These are phyloP conservation scores for Albula goreensis DNA, from an alignment of 2,113 vertebrate species.

Conservation along the genomic window DNA sequence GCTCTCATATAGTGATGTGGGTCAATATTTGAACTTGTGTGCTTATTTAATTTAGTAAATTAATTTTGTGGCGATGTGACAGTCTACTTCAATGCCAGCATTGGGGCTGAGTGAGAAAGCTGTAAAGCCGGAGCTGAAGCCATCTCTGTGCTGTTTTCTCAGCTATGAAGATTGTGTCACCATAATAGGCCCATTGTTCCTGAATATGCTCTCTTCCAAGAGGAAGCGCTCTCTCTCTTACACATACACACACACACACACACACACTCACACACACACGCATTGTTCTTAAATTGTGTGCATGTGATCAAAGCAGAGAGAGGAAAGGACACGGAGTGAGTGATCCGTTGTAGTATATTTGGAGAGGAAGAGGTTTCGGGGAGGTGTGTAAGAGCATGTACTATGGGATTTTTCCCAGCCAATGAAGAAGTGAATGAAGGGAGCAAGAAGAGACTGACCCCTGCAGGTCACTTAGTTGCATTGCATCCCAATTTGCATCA, in stretches of 20 bases:
- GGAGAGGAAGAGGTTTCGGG: constrained; percentile 40
- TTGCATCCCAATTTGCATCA: background rate
- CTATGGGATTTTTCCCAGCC: background rate
- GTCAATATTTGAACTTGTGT: background rate
- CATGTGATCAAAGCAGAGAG: constrained; percentile 41
- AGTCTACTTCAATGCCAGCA: background rate
- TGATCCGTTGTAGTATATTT: constrained; percentile 55
- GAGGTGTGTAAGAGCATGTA: constrained; percentile 15
- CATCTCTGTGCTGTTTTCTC: background rate
- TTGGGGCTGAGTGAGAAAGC: constrained; percentile 11
- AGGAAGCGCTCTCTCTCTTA: constrained; percentile 34
- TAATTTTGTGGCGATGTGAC: background rate
- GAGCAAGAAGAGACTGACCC: constrained; percentile 35
- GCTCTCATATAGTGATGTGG: background rate
- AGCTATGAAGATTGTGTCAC: constrained; percentile 8
- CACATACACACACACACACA: background rate
- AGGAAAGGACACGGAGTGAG: constrained; percentile 48
- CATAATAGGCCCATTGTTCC: constrained; percentile 24
- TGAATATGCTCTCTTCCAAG: constrained; percentile 9
- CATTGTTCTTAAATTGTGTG: constrained; percentile 34
- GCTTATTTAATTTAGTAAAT: background rate
- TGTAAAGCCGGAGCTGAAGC: background rate
- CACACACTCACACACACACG: constrained; percentile 6
- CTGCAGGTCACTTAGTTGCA: constrained; percentile 33
- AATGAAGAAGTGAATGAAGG: constrained; percentile 14